Base-by-base conservation (phyloP, 2,888 invertebrate genomes). In the Leptopilina syphax region DNA sequence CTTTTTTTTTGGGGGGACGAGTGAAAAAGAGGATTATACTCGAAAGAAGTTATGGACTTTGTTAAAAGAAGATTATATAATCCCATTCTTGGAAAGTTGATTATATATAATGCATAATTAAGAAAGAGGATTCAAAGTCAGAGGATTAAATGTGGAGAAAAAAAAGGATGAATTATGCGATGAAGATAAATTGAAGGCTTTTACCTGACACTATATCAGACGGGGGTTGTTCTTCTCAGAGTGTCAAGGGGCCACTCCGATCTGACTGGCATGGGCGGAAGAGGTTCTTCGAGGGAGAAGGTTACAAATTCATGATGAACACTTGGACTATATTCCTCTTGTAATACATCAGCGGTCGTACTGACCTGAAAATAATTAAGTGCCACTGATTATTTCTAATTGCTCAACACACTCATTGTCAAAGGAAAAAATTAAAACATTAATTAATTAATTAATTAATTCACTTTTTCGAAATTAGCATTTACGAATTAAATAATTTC, bases 221-320 rank as follows among this genome's bases (percentile, higher is more conserved):
- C 92, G 50, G 92, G 92, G 81, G 92, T 93, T 18, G 93, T 93
- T 83, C 92, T 90, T 83, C 92, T 89, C 57, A 92, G 87, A 10
- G 92, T 88, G 82, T 92, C 92, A 79, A 90, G 88, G 77, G 88
- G 87, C 91, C 90, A 92, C 92, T 88, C 94, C 92, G 90, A 93
- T 92, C 85, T 92, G 4, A 90, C 90, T 3, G 91, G 90, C 34
- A 89, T 86, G 41, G 92, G 89, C 70, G 93, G 93, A 84, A 93
- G 85, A 41, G 93, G 92, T 68, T 93, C 94, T 60, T 95, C 95
- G 79, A 95, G 93, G 86, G 95, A 95, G 89, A 96, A 96, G 12
- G 95, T 95, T 68, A 95, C 95, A 88, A 95, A 94, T 86, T 96
- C 96, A 84, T 95, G 95, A 67, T 92, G 93, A 81, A 92, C 88